A percentile compares a stretch with the other conserved stretches of the same genome.
These are phyloP conservation scores for Coranthus polyacanthus DNA, from an alignment of 2,797 vertebrate species.

Conservation along the genomic window DNA sequence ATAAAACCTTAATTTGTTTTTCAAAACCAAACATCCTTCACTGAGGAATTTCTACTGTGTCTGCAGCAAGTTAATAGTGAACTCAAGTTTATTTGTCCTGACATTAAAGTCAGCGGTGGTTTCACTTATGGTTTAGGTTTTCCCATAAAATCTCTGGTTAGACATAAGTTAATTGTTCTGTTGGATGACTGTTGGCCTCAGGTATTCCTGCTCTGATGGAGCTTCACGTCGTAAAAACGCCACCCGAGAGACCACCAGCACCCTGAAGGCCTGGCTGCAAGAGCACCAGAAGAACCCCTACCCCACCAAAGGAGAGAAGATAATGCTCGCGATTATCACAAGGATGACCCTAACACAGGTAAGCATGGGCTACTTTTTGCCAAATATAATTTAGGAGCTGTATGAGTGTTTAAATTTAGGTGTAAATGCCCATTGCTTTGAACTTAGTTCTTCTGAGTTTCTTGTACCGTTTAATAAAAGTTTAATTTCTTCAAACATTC, in stretches of 20 bases:
- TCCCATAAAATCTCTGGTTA: neutral
- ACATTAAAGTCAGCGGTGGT: neutral
- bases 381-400: too few species aligned
- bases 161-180: neutral
- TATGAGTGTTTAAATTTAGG: neutral
- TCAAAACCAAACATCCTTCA: neutral
- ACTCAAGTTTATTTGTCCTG: too few species aligned
- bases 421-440: neutral
- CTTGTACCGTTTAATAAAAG: too few species aligned
- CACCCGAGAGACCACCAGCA: slow-evolving; percentile 94
- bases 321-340: slow-evolving; percentile 92
- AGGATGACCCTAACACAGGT: slow-evolving; percentile 93
- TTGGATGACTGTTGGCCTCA: slow-evolving; percentile 50
- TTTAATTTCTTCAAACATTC: neutral
- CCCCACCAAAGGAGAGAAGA: slow-evolving; percentile 92
- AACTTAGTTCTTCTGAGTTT: too few species aligned
- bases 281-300: slow-evolving; percentile 93
- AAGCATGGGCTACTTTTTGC: slow-evolving; percentile 2
- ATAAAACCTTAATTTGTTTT: neutral
- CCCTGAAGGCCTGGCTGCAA: slow-evolving; percentile 91
- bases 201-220: slow-evolving; percentile 92
- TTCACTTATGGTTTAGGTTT: neutral
- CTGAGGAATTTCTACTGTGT: neutral
- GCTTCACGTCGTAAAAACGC: slow-evolving; percentile 94
- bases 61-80: too few species aligned